A percentile compares a stretch with the other conserved stretches of the same genome.
phyloP scores from a whole-genome alignment of 2,888 invertebrate species.

The Diaprepes abbreviatus region DNA sequence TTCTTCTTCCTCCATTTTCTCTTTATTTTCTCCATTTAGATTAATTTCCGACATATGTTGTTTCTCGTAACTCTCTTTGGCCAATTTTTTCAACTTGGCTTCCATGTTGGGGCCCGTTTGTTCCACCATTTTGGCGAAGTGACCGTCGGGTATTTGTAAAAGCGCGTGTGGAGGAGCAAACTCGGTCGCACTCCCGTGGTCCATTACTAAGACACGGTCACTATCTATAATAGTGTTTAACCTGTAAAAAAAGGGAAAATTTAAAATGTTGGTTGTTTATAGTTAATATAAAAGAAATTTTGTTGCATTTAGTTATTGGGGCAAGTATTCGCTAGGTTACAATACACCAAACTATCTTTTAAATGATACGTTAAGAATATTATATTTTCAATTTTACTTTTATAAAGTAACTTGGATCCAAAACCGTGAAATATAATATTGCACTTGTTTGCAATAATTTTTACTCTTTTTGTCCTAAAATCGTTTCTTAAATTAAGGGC shows the following conservation, averaged over 20 bases:
- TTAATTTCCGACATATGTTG: neutral
- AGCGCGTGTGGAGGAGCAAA: constrained; percentile 70
- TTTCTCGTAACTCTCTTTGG: constrained; percentile 55
- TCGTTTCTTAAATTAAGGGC: no score
- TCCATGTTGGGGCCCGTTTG: constrained; percentile 63
- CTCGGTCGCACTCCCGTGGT: constrained; percentile 70
- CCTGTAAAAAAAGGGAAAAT: constrained; percentile 63
- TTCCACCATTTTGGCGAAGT: constrained; percentile 63
- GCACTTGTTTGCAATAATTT: no score
- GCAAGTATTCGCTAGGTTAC: no score
- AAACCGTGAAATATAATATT: no score
- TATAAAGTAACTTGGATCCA: no score
- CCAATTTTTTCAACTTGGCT: constrained; percentile 55
- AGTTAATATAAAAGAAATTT: no score
- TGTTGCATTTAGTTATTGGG: no score
- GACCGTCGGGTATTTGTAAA: constrained; percentile 59
- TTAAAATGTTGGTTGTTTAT: no score
- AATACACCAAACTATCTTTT: no score
- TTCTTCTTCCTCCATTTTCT: neutral
- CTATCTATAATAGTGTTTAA: constrained; percentile 89
- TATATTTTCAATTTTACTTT: no score
- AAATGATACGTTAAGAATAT: no score
- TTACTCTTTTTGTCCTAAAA: no score
- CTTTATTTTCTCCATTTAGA: neutral
- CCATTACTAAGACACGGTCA: constrained; percentile 77